Evolutionary conservation across 2,888 invertebrate genomes (phyloP).

Genomic region (Candidula unifasciata): DNA sequence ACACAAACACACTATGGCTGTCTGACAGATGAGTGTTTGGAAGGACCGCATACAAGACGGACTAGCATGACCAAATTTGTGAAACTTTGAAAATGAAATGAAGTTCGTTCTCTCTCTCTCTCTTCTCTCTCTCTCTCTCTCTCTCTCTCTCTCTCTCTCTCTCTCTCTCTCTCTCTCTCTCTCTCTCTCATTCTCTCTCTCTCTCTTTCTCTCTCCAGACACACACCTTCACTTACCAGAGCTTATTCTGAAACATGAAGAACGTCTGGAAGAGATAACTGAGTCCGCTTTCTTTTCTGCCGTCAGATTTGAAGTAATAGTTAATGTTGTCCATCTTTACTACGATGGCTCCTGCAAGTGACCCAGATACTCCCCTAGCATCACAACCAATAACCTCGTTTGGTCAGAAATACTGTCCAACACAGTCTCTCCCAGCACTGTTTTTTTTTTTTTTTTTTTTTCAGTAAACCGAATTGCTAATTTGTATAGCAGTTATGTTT

Average conservation of each 20-base stretch:
- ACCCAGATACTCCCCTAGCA: too few relatives aligned
- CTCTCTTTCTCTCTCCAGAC: not conserved
- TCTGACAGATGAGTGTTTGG: too few relatives aligned
- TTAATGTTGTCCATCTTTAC: conserved; percentile 42
- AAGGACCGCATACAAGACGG: too few relatives aligned
- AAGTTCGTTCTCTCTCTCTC: not conserved
- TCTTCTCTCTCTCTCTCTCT: not conserved
- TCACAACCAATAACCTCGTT: too few relatives aligned
- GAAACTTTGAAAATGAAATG: too few relatives aligned
- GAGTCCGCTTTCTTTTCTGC: conserved; percentile 36
- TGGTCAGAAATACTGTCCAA: too few relatives aligned
- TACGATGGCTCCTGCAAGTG: not conserved
- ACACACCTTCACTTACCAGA: conserved; percentile 27
- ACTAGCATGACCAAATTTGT: too few relatives aligned
- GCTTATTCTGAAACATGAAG: conserved; percentile 45
- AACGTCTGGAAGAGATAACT: conserved; percentile 36
- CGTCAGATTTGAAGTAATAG: conserved; percentile 36
- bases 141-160: not conserved
- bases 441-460: too few relatives aligned
- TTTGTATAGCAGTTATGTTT: too few relatives aligned
- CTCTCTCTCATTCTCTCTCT: not conserved
- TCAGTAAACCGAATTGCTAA: too few relatives aligned
- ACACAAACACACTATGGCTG: too few relatives aligned
- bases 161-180: not conserved
- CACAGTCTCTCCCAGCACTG: too few relatives aligned